Percentiles rank a stretch among this genome's conserved stretches.
These are phyloP conservation scores for Eledone cirrhosa DNA, from an alignment of 2,888 invertebrate species.

Conservation along the genomic window DNA sequence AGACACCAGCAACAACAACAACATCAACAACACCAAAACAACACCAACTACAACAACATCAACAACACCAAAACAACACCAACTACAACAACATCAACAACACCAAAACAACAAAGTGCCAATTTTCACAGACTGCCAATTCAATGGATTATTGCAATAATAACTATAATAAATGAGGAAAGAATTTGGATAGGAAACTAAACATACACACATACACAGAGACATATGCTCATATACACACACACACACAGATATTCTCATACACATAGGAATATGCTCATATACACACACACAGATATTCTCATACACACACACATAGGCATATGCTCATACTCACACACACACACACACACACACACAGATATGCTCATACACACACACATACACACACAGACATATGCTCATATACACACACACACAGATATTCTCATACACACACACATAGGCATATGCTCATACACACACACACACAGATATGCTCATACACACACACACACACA, in stretches of 20 bases:
- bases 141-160: too few relatives aligned
- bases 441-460: not conserved
- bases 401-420: not conserved
- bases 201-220: not conserved
- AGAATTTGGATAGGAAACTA: too few relatives aligned
- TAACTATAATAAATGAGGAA: too few relatives aligned
- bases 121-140: too few relatives aligned
- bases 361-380: not conserved
- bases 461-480: not conserved
- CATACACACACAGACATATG: not conserved
- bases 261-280: not conserved
- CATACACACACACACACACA: not conserved
- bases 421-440: not conserved
- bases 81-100: too few relatives aligned
- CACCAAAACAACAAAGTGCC: too few relatives aligned
- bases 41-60: too few relatives aligned
- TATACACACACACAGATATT: not conserved
- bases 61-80: too few relatives aligned
- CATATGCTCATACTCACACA: not conserved
- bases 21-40: too few relatives aligned
- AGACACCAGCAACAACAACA: too few relatives aligned
- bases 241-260: not conserved
- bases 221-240: not conserved
- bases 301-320: not conserved
- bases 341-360: not conserved